These are phyloP conservation scores for Ladona fulva DNA, from an alignment of 1,140 invertebrate species.

Conservation along the genomic window DNA sequence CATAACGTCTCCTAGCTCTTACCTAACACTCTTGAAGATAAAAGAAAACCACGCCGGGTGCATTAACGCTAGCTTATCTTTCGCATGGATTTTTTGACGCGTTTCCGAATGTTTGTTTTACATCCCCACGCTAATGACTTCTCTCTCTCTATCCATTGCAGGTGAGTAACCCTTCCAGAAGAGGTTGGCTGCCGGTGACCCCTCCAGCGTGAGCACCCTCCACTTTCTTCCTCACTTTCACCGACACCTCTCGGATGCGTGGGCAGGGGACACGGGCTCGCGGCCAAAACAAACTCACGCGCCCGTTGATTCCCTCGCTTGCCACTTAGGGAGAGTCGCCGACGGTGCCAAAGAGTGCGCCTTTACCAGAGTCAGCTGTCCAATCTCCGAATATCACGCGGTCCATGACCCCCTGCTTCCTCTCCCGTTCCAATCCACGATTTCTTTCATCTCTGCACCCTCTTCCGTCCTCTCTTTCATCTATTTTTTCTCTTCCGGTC, in stretches of 20 bases:
- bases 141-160: neutral
- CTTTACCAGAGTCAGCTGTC: neutral
- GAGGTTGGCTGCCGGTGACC: neutral
- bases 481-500: neutral
- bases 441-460: neutral
- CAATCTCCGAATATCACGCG: neutral
- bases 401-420: neutral
- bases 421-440: neutral
- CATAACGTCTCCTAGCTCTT: no score
- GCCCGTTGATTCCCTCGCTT: neutral
- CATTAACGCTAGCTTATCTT: no score
- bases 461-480: neutral
- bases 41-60: no score
- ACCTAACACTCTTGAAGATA: no score
- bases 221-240: neutral
- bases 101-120: neutral
- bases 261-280: neutral
- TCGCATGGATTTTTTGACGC: no score
- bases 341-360: neutral
- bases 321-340: neutral
- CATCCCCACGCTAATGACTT: neutral
- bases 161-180: neutral
- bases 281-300: neutral
- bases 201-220: neutral
- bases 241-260: neutral